These are phyloP conservation scores for Chinchilla lanigera DNA, from an alignment of 2,113 vertebrate species.

Conservation along the genomic window DNA sequence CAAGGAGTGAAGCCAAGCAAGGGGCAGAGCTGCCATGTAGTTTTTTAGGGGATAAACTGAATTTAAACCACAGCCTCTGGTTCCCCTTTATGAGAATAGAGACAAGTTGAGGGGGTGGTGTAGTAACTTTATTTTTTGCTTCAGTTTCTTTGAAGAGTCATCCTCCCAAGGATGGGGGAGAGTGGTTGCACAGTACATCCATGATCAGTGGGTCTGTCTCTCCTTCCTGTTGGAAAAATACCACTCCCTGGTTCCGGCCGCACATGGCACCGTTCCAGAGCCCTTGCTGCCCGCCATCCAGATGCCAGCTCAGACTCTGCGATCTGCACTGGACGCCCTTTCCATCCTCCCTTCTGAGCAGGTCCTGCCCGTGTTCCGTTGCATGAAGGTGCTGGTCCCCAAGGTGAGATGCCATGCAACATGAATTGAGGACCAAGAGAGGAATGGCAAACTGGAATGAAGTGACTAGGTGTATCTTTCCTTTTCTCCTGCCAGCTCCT, in stretches of 20 bases:
- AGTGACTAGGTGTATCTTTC: background rate
- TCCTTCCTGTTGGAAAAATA: conserved; percentile 85
- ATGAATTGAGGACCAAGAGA: background rate
- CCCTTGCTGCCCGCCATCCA: conserved; percentile 43
- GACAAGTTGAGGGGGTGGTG: too few relatives aligned
- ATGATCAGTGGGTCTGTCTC: conserved; percentile 94
- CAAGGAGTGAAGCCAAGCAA: background rate
- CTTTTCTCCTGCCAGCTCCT: conserved; percentile 85
- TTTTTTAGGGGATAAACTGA: background rate
- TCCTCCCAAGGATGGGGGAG: conserved; percentile 93
- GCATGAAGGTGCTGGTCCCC: conserved; percentile 90
- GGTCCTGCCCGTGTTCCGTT: conserved; percentile 91
- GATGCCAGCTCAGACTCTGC: conserved; percentile 77
- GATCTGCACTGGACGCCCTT: conserved; percentile 90
- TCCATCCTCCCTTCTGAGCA: conserved; percentile 91
- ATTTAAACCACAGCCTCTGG: background rate
- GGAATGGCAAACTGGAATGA: background rate
- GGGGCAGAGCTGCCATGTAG: background rate
- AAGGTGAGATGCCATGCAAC: conserved; percentile 85
- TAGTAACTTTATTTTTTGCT: conserved; percentile 53
- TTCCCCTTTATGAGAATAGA: background rate
- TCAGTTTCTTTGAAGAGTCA: conserved; percentile 83
- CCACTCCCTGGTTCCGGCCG: background rate
- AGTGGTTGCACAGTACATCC: conserved; percentile 89
- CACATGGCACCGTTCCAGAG: conserved; percentile 38